Evolutionary conservation across 2,888 invertebrate species (phyloP), one percentile per base, ranked within the genome.

Genomic region (Apamea epomidion): DNA sequence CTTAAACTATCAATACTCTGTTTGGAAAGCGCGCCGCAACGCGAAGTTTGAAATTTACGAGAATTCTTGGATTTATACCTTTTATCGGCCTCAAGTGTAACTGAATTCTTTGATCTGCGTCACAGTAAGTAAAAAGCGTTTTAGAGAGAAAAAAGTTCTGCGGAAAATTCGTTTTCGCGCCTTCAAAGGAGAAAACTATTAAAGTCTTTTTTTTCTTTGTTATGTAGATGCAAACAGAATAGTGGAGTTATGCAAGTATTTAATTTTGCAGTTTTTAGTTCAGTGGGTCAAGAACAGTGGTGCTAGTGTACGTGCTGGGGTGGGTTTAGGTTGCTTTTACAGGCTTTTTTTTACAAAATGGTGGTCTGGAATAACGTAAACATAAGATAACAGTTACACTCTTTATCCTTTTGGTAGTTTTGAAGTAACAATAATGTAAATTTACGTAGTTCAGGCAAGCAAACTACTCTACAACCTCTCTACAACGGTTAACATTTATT

Each of bases 71-170:
- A 87, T 89, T 83, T 89, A 87, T 86, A 86, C 84, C 88, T 88
- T 76, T 90, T 89, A 87, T 87, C 86, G 92, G 86, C 91, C 90
- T 60, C 75, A 78, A 92, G 89, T 94, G 92, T 93, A 94, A 80
- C 83, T 76, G 83, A 84, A 89, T 90, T 91, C 93, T 94, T 94
- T 94, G 94, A 94, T 92, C 84, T 90, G 85, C 91, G 90, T 91
- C 91, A 91, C 92, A 90, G 91, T 91, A 89, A 90, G 92, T 89
- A 91, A 92, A 92, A 92, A 93, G 90, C 90, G 85, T 91, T 93
- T 92, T 90, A 88, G 90, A 87, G 89, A 90, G 89, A 88, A 91
- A 91, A 92, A 91, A 89, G 92, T 90, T 89, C 78, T 86, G 83
- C 79, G 87, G 87, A 88, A 93, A 92, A 92, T 93, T 93, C 91